phyloP scores from a whole-genome alignment of 2,797 vertebrate genomes.

The Anomalospiza imberbis region DNA sequence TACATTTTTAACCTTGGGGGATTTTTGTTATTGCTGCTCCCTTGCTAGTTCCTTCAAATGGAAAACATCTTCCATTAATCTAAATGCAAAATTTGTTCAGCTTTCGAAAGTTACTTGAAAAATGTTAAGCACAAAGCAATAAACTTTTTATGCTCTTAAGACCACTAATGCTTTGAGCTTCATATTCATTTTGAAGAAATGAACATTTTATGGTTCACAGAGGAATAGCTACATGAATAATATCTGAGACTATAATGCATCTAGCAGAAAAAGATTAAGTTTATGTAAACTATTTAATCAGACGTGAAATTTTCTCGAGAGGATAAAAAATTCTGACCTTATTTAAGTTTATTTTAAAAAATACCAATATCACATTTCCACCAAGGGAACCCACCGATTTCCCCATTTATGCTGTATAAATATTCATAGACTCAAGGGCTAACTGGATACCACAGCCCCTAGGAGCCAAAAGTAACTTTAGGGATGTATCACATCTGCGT shows the following conservation, averaged over 20 bases:
- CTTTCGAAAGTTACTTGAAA: constrained; percentile 83
- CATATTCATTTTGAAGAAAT: constrained; percentile 83
- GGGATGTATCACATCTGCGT: fast-evolving
- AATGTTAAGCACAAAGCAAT: constrained; percentile 83
- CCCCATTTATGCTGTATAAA: constrained; percentile 59
- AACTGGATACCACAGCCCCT: constrained; percentile 18
- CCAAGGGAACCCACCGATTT: constrained; percentile 58
- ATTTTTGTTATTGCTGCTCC: constrained; percentile 77
- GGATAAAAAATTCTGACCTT: constrained; percentile 78
- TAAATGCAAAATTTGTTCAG: constrained; percentile 83
- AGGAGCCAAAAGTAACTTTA: neutral
- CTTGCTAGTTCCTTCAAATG: constrained; percentile 78
- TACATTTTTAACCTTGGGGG: constrained; percentile 82
- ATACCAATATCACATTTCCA: constrained; percentile 68
- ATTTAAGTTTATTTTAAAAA: constrained; percentile 77
- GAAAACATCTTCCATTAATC: constrained; percentile 84
- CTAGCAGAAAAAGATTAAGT: constrained; percentile 80
- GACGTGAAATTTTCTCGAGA: constrained; percentile 79
- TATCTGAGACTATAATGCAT: constrained; percentile 82
- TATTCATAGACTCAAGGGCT: constrained; percentile 55
- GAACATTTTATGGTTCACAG: constrained; percentile 84
- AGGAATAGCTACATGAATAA: constrained; percentile 84
- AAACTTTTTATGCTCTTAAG: constrained; percentile 83
- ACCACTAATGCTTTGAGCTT: constrained; percentile 83
- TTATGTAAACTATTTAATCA: constrained; percentile 86